Base-by-base conservation (phyloP, 2,113 vertebrate species). In the Myiagra hebetior region DNA sequence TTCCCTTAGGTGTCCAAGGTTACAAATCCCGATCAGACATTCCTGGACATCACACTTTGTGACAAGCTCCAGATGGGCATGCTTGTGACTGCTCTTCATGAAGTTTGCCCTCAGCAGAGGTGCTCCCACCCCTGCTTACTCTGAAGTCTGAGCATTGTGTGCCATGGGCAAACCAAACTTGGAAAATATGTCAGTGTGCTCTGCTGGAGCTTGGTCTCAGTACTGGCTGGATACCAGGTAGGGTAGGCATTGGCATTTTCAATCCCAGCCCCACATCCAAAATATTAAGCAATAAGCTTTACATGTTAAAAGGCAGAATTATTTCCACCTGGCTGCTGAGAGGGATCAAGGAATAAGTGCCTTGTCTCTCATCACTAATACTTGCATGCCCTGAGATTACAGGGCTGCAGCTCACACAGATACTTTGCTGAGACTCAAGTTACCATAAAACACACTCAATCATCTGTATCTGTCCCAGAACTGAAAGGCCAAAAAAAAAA, bases 261-360 rank as follows among this genome's bases (percentile, higher is more conserved):
- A 81, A 57, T 55, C 27, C 31, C 39, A 84, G 49, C 13, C 21
- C 22, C 26, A 14, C 11, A 11, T 87, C 79, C 52, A 63, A 89
- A 95, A 91, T 33, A 35, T 62, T 76, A 88, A 60, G n/a, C 0
- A 0, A 91, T 62, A 89, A 78, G 69, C 26, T 93, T 91, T 89
- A 62, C 67, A 42, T 53, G 27, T 64, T 87, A 91, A 91, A 96
- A 89, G 37, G 81, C 26, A 76, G 84, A 91, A 85, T 92, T 82
- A 89, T 92, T 95, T 96, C 85, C 57, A 87, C 65, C 70, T 82
- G 87, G 57, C 57, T 93, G 77, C 89, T 87, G 69, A 89, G 85
- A 72, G 37, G 74, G 85, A 94, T 87, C 77, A 81, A 67, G 59
- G 60, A 93, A 9, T 72, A 63, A 81, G 56, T 60, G 53, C 49